These are phyloP conservation scores for Dolichoris vasculosae DNA, from an alignment of 1,140 invertebrate species.

Conservation along the genomic window DNA sequence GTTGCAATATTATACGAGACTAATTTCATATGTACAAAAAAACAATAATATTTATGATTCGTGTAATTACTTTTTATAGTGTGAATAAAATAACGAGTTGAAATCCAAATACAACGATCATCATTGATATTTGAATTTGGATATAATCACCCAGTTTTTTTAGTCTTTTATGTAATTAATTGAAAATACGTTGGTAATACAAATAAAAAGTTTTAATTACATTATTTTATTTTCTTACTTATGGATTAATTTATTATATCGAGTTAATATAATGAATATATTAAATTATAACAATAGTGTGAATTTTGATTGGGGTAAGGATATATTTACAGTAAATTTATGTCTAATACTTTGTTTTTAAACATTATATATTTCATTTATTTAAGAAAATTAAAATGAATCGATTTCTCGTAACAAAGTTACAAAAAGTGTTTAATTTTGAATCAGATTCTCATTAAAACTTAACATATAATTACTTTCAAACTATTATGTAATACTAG, in stretches of 20 bases:
- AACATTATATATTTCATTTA: no score
- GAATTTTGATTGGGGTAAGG: no score
- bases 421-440: no score
- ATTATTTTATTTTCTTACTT: background rate
- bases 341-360: no score
- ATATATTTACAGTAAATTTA: no score
- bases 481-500: no score
- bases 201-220: background rate
- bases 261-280: background rate
- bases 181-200: background rate
- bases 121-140: background rate
- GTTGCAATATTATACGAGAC: background rate
- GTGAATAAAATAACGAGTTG: no score
- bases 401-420: no score
- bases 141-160: background rate
- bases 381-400: no score
- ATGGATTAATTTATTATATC: background rate
- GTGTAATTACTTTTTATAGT: conserved; percentile 25
- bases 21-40: background rate
- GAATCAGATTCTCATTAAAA: no score
- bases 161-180: background rate
- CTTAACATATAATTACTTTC: no score
- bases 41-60: background rate
- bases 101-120: background rate
- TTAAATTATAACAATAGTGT: background rate